Evolutionary conservation across 2,797 vertebrate genomes (phyloP).

Genomic region (Clarias laeviceps): DNA sequence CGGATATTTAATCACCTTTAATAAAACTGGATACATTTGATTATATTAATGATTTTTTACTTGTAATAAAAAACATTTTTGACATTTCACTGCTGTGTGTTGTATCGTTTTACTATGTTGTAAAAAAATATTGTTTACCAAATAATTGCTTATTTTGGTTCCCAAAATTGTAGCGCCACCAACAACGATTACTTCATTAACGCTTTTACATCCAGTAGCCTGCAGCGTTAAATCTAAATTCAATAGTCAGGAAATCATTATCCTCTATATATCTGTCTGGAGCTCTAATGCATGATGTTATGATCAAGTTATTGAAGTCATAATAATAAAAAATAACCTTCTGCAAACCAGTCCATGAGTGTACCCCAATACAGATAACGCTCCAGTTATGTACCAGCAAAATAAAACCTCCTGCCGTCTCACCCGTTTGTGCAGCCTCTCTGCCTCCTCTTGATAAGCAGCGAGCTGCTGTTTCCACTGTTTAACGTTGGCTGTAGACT

Average conservation of each 20-base stretch:
- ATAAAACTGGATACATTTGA: background rate
- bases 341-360: background rate
- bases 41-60: background rate
- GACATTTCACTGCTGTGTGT: background rate
- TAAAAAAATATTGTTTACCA: background rate
- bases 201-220: background rate
- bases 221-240: background rate
- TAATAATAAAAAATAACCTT: background rate
- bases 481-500: slow-evolving; percentile 97
- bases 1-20: background rate
- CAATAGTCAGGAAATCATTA: background rate
- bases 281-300: background rate
- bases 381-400: background rate
- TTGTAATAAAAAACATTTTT: background rate
- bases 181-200: background rate
- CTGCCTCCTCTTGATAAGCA: slow-evolving; percentile 96
- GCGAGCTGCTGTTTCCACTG: slow-evolving; percentile 98
- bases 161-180: background rate
- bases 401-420: slow-evolving; percentile 9
- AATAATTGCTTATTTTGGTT: background rate
- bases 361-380: background rate
- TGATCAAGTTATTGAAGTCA: background rate
- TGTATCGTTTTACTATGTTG: background rate
- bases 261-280: background rate
- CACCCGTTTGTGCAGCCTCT: slow-evolving; percentile 93